Percentiles rank a stretch among this genome's conserved stretches.
Conservation (phyloP, 2,797 vertebrate genomes). For the Hoplostethus mediterraneus region DNA sequence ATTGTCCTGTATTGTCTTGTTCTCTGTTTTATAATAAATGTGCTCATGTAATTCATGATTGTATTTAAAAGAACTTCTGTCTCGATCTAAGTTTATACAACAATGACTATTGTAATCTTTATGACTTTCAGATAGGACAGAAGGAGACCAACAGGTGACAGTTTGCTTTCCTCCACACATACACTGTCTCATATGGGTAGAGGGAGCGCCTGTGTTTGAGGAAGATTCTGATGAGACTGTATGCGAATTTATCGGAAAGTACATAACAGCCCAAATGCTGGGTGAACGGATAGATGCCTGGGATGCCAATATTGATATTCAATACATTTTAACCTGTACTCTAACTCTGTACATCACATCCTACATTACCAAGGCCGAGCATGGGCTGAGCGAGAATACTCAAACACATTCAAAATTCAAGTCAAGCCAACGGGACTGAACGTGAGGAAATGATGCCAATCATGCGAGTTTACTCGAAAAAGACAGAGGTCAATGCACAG, state of each 20-base stretch:
- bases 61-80: too few species aligned
- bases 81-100: too few species aligned
- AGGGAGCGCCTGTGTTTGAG: slow-evolving; percentile 8
- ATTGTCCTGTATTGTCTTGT: too few species aligned
- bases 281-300: slow-evolving; percentile 17
- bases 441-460: slow-evolving; percentile 29
- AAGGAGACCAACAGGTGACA: too few species aligned
- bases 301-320: slow-evolving; percentile 33
- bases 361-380: slow-evolving; percentile 45
- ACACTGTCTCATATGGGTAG: slow-evolving; percentile 4
- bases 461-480: slow-evolving; percentile 20
- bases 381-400: slow-evolving; percentile 37
- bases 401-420: slow-evolving; percentile 9
- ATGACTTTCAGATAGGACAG: too few species aligned
- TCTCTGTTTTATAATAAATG: too few species aligned
- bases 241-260: slow-evolving; percentile 25
- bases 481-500: background rate
- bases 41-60: too few species aligned
- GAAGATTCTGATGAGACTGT: slow-evolving; percentile 22
- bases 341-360: slow-evolving; percentile 39
- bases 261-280: slow-evolving; percentile 34
- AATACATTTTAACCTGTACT: slow-evolving; percentile 21
- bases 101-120: too few species aligned
- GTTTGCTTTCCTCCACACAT: too few species aligned
- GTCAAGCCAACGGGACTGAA: slow-evolving; percentile 6